Conservation (phyloP, 2,113 vertebrate species). For the Mustelus asterias region DNA sequence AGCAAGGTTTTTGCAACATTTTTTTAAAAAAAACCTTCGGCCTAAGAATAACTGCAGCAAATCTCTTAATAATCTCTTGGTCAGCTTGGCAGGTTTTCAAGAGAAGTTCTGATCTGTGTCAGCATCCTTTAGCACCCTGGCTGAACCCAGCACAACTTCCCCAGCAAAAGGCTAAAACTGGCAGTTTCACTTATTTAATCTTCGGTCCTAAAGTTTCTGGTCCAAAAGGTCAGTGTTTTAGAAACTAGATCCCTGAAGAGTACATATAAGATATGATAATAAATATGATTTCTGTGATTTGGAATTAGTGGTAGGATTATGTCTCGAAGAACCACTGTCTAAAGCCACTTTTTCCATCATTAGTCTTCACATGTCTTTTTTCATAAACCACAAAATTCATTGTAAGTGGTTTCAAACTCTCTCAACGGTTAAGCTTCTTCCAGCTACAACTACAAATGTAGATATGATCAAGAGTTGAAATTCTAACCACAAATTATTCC, state of each 20-base stretch:
- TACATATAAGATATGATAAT: neutral
- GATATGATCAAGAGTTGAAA: conserved; percentile 31
- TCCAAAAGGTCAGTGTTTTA: neutral
- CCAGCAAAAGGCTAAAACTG: neutral
- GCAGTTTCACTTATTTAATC: neutral
- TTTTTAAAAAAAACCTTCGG: neutral
- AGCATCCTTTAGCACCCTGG: neutral
- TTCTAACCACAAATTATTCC: conserved; percentile 22
- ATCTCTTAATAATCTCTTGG: conserved; percentile 5
- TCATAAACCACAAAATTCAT: conserved; percentile 32
- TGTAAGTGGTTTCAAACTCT: neutral
- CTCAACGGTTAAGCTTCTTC: conserved; percentile 19
- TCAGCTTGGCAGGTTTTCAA: neutral
- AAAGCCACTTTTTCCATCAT: neutral
- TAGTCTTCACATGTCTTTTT: neutral
- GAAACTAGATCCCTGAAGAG: neutral
- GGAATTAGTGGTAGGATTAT: neutral
- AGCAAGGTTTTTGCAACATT: neutral
- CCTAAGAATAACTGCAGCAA: neutral
- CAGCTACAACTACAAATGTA: neutral
- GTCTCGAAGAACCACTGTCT: neutral
- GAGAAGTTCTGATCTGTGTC: neutral
- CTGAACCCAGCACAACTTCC: neutral
- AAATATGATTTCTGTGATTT: neutral
- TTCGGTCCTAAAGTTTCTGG: neutral